Conservation (phyloP, 2,797 vertebrate species). For the Distichodus sexfasciatus region DNA sequence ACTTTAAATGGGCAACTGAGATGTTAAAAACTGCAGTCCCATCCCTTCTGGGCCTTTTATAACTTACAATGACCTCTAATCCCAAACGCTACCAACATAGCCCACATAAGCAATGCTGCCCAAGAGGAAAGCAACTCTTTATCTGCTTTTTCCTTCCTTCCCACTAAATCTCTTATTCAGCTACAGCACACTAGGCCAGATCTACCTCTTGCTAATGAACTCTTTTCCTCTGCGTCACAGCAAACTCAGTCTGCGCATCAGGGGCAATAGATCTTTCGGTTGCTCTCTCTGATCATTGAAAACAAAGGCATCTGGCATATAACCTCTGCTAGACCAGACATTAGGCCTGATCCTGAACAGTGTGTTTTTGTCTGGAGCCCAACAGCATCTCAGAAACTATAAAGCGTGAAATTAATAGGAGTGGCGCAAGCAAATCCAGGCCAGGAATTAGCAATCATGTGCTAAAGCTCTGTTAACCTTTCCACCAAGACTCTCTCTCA, state of each 20-base stretch:
- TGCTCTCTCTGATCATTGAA: not conserved
- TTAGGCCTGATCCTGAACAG: not conserved
- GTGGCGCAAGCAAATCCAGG: not conserved
- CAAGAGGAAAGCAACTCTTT: constrained; percentile 24
- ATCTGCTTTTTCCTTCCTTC: constrained; percentile 20
- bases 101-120: not conserved
- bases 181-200: not conserved
- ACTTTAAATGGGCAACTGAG: not conserved
- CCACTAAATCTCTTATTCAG: constrained; percentile 12
- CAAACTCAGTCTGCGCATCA: not conserved
- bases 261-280: not conserved
- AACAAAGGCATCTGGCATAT: not conserved
- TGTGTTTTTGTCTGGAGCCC: not conserved
- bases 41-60: not conserved
- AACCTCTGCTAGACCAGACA: not conserved
- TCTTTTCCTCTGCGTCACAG: constrained; percentile 19
- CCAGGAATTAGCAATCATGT: constrained; percentile 3
- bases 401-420: not conserved
- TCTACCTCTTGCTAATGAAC: not conserved
- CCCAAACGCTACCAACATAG: not conserved
- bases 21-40: not conserved
- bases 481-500: not conserved
- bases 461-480: constrained; percentile 33
- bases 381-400: not conserved
- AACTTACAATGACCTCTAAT: not conserved